Percentiles rank a stretch among this genome's conserved stretches.
Conservation (phyloP, 2,888 invertebrate genomes). For the Latrodectus elegans region DNA sequence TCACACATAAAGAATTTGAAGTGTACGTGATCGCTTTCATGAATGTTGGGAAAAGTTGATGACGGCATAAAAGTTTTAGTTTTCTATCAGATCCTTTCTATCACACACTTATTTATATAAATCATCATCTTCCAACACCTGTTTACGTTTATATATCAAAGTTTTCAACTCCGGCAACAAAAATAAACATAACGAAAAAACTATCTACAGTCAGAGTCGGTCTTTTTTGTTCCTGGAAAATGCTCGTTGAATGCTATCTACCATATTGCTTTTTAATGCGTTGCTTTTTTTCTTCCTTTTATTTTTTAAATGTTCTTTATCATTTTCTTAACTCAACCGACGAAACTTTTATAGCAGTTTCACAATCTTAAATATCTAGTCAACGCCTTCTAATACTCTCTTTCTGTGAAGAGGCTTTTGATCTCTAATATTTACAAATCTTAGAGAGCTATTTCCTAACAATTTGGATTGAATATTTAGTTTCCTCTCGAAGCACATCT, state of each 20-base stretch:
- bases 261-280: slow-evolving; percentile 16
- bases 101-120: not conserved
- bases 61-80: not conserved
- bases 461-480: no score
- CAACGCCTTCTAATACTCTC: slow-evolving; percentile 2
- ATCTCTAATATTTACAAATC: slow-evolving; percentile 2
- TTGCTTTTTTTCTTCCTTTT: not conserved
- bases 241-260: slow-evolving; percentile 16
- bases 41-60: not conserved
- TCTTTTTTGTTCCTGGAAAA: slow-evolving; percentile 21
- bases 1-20: no score
- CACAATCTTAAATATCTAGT: slow-evolving; percentile 5
- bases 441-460: not conserved
- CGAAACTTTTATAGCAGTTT: not conserved
- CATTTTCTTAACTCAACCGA: not conserved
- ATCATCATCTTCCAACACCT: slow-evolving; percentile 22
- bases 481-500: no score
- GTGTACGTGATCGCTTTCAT: not conserved
- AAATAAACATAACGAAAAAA: slow-evolving; percentile 52
- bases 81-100: slow-evolving; percentile 26
- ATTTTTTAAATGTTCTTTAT: not conserved
- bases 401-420: slow-evolving; percentile 1
- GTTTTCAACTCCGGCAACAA: slow-evolving; percentile 50
- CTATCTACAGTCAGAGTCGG: slow-evolving; percentile 33
- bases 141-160: slow-evolving; percentile 34